phyloP scores from a whole-genome alignment of 2,797 vertebrate genomes.

The Merluccius polli region DNA sequence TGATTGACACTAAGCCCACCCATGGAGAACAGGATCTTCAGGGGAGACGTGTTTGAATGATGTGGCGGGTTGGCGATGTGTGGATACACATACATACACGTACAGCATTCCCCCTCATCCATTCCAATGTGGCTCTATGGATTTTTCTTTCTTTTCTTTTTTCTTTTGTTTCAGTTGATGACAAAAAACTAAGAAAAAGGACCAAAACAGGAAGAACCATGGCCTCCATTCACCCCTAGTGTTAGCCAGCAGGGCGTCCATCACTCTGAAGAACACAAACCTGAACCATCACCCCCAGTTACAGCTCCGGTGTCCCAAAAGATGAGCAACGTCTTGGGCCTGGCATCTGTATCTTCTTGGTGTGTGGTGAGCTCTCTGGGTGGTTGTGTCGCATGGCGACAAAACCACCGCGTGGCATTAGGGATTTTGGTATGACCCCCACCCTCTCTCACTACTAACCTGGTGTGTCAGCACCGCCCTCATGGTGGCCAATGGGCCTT shows the following conservation, averaged over 20 bases:
- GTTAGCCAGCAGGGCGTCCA: conserved; percentile 54
- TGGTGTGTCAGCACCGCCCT: conserved; percentile 57
- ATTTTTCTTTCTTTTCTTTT: not conserved
- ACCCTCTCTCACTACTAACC: conserved; percentile 53
- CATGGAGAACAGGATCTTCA: not conserved
- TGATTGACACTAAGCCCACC: not conserved
- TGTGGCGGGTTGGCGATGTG: not conserved
- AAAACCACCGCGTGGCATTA: no score
- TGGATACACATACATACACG: not conserved
- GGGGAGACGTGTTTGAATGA: not conserved
- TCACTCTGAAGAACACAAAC: not conserved
- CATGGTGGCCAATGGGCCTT: conserved; percentile 54
- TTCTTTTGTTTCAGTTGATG: conserved; percentile 15
- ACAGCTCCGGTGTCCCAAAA: not conserved
- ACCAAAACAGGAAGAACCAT: conserved; percentile 37
- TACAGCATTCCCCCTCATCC: not conserved
- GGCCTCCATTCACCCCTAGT: conserved; percentile 58
- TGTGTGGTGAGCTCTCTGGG: conserved; percentile 1
- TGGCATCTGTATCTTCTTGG: not conserved
- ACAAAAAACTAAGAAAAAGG: not conserved
- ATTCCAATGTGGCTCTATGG: not conserved
- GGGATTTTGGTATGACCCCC: conserved; percentile 46
- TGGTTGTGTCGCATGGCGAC: not conserved
- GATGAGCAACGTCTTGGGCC: not conserved
- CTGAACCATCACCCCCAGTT: not conserved